Evolutionary conservation across 2,888 invertebrate genomes (phyloP), one percentile per base, ranked within the genome.

Genomic region (Cephus sareptanus): DNA sequence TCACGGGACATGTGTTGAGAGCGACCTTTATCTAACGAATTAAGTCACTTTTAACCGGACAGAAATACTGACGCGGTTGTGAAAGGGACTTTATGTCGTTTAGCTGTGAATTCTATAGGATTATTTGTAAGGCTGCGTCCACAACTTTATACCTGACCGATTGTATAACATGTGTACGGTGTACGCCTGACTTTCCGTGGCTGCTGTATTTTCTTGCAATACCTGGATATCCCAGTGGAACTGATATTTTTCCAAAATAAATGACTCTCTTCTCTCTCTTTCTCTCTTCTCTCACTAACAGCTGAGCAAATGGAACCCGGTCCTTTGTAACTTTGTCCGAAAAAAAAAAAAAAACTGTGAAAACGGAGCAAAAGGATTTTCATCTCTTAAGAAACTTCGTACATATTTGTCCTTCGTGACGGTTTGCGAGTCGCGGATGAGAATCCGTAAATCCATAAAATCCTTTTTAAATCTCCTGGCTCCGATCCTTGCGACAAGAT

Each of bases 381-480:
- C 56, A 23, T 56, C 23, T 56, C 23, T 56, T 56, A 15, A 56
- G 75, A 78, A 76, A 75, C 76, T 83, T 71, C 35, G 83, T 82
- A 85, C 85, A 85, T 84, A 85, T 85, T 85, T 85, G 85, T 82
- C 77, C 79, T 84, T 79, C 79, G 80, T 69, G 78, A 77, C 80
- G 79, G 80, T 80, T 79, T 79, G 37, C 71, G 40, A 75, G 79
- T 34, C 77, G 80, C 77, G 79, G 77, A 80, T 74, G 70, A 35
- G 81, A 85, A 85, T 85, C 85, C 81, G 80, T 79, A 82, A 81
- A 85, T 85, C 80, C 76, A 74, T 80, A 74, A 75, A 40, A 83
- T 85, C 78, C 82, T 83, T 79, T 80, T 85, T 84, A 85, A 84
- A 85, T 85, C 86, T 83, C 75, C 80, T n/a, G 75, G 77, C 79